Conservation (phyloP, 2,888 invertebrate species). For the Lasioglossum oenotherae region DNA sequence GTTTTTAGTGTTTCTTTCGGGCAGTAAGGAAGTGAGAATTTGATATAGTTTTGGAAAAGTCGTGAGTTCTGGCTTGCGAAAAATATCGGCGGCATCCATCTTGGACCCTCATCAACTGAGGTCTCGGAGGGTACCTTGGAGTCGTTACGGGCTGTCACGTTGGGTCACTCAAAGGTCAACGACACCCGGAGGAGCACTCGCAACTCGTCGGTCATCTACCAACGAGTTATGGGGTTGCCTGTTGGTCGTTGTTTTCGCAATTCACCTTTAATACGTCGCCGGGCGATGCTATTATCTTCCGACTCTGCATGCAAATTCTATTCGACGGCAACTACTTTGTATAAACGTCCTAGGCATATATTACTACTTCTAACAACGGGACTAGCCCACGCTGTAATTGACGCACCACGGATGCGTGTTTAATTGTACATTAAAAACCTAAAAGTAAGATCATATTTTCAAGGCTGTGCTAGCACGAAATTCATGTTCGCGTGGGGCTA, state of each 20-base stretch:
- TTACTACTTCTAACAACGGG: slow-evolving; percentile 37
- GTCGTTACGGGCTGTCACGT: slow-evolving; percentile 76
- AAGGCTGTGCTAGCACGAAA: neutral
- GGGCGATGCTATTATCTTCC: slow-evolving; percentile 70
- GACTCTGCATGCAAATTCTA: slow-evolving; percentile 67
- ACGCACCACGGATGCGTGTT: slow-evolving; percentile 28
- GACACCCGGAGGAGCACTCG: slow-evolving; percentile 75
- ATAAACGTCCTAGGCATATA: slow-evolving; percentile 55
- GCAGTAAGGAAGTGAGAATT: neutral
- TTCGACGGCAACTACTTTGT: slow-evolving; percentile 37
- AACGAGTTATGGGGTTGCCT: slow-evolving; percentile 65
- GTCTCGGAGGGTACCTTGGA: slow-evolving; percentile 74
- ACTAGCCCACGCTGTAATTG: slow-evolving; percentile 36
- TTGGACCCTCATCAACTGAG: slow-evolving; percentile 81
- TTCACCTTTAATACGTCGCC: slow-evolving; percentile 75
- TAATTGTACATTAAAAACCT: neutral
- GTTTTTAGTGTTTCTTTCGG: neutral
- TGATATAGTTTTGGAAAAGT: slow-evolving; percentile 55
- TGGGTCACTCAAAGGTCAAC: slow-evolving; percentile 78
- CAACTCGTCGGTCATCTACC: slow-evolving; percentile 72
- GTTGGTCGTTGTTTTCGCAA: slow-evolving; percentile 70
- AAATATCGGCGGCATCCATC: slow-evolving; percentile 80
- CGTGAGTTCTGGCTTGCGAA: slow-evolving; percentile 60
- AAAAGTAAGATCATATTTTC: neutral
- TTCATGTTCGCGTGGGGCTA: neutral